Conservation (phyloP, 2,113 vertebrate genomes). For the Eira barbara region DNA sequence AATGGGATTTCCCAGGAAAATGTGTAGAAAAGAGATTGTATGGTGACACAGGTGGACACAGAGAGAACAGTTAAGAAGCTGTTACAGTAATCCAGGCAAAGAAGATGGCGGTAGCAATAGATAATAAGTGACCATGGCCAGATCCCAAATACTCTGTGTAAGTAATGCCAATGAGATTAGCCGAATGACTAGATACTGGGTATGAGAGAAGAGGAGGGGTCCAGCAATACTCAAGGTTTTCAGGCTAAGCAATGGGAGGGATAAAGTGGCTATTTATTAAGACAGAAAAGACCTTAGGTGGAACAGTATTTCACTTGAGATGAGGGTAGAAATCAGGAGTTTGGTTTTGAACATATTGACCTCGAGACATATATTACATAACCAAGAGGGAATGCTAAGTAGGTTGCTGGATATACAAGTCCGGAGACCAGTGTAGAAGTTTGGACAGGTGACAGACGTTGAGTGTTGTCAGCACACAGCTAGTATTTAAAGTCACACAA, state of each 20-base stretch:
- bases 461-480: neutral
- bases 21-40: neutral
- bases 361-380: neutral
- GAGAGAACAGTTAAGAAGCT: neutral
- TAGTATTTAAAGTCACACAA: constrained; percentile 17
- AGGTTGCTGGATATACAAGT: neutral
- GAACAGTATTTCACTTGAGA: neutral
- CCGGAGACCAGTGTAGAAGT: neutral
- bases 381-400: neutral
- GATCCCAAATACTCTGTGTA: neutral
- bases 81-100: neutral
- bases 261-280: neutral
- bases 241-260: neutral
- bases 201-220: neutral
- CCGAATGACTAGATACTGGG: neutral
- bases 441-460: neutral
- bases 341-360: neutral
- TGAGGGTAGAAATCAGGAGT: neutral
- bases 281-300: neutral
- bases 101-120: too few relatives aligned
- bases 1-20: neutral
- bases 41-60: rapidly evolving
- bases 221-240: neutral
- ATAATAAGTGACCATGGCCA: neutral
- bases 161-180: neutral